Evolutionary conservation across 2,113 vertebrate genomes (phyloP).

Genomic region (Colistium nudipinnis): DNA sequence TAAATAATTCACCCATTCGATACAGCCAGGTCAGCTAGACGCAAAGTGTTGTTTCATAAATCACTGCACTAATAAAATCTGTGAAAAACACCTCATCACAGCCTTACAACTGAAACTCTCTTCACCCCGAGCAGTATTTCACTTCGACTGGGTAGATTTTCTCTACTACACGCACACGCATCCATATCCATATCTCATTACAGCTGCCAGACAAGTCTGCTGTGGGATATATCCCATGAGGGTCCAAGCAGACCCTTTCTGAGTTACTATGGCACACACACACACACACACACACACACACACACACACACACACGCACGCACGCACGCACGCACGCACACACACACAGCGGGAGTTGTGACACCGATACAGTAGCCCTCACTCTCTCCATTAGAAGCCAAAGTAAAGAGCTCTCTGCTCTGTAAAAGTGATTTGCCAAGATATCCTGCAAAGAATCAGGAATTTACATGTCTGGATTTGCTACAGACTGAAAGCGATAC

Average conservation of each 20-base stretch:
- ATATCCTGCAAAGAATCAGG: conserved; percentile 74
- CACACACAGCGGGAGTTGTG: conserved; percentile 57
- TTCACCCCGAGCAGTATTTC: conserved; percentile 56
- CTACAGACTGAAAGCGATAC: conserved; percentile 70
- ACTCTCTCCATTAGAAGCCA: conserved; percentile 69
- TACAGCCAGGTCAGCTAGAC: conserved; percentile 49
- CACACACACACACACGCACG: conserved; percentile 23
- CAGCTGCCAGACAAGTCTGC: conserved; percentile 73
- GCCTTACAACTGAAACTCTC: conserved; percentile 49
- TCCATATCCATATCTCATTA: conserved; percentile 66
- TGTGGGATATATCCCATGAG: conserved; percentile 62
- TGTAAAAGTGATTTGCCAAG: conserved; percentile 80
- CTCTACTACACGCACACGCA: conserved; percentile 29
- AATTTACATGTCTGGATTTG: conserved; percentile 78
- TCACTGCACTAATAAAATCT: conserved; percentile 41
- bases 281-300: conserved; percentile 14
- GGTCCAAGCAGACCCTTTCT: conserved; percentile 57
- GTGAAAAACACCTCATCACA: conserved; percentile 65
- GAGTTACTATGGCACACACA: conserved; percentile 39
- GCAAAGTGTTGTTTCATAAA: conserved; percentile 46
- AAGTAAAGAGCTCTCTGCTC: conserved; percentile 77
- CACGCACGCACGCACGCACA: conserved; percentile 7
- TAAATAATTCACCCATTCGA: conserved; percentile 22
- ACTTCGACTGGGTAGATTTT: conserved; percentile 58
- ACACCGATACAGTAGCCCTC: conserved; percentile 71